Evolutionary conservation across 2,797 vertebrate genomes (phyloP).

Genomic region (Gallinago solitaria): DNA sequence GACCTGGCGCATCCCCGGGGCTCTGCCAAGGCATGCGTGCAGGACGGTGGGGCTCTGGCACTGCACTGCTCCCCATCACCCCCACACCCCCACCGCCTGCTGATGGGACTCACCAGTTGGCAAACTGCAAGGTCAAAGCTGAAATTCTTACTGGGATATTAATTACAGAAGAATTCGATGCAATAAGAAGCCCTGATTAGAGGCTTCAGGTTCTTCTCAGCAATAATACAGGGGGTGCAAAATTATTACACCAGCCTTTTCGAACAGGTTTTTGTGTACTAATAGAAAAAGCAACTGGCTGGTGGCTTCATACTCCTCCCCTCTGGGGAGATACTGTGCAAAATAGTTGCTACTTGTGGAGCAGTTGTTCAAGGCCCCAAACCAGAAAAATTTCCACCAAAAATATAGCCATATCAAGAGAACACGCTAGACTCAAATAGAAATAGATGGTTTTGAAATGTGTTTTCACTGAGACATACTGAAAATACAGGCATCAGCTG

Average conservation of each 20-base stretch:
- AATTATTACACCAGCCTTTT: neutral
- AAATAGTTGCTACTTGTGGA: neutral
- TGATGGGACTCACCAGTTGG: fast-evolving
- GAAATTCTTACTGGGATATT: neutral
- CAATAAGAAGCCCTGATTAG: neutral
- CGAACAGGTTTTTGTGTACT: neutral
- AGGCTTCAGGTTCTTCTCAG: neutral
- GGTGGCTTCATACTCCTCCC: neutral
- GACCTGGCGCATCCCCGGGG: fast-evolving
- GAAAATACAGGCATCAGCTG: slow-evolving; percentile 30
- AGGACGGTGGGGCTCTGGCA: fast-evolving
- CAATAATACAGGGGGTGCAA: neutral
- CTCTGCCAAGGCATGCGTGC: fast-evolving
- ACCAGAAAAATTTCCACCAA: neutral
- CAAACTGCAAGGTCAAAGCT: neutral
- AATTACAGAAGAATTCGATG: neutral
- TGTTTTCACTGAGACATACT: neutral
- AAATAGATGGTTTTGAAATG: slow-evolving; percentile 10
- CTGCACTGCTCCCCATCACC: neutral
- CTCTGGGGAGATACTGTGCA: neutral
- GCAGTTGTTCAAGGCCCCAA: neutral
- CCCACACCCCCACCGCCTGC: neutral
- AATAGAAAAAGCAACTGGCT: neutral
- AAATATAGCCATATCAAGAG: neutral
- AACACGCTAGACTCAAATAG: neutral